Conservation (phyloP, 1,140 invertebrate species). For the Drosophila cardini region DNA sequence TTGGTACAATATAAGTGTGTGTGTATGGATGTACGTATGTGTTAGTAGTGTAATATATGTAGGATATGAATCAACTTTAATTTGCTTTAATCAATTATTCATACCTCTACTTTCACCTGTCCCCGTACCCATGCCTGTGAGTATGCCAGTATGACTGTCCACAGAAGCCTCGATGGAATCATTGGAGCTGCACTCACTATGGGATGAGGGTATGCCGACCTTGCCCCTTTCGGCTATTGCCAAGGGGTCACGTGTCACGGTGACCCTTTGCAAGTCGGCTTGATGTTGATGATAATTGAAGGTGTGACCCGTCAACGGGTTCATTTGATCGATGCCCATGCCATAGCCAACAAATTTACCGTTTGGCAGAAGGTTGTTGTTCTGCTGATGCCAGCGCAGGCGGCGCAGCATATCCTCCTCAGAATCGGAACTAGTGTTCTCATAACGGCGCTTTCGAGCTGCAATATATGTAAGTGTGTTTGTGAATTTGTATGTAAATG, state of each 20-base stretch:
- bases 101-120: conserved; percentile 83
- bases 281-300: conserved; percentile 78
- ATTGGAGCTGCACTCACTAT: conserved; percentile 84
- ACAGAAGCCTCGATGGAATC: conserved; percentile 82
- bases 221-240: conserved; percentile 83
- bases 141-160: conserved; percentile 80
- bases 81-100: conserved; percentile 16
- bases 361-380: conserved; percentile 55
- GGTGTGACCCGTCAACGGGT: conserved; percentile 68
- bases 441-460: conserved; percentile 81
- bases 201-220: conserved; percentile 83
- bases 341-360: conserved; percentile 74
- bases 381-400: conserved; percentile 85
- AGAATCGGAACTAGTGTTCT: conserved; percentile 90
- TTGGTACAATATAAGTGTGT: background rate
- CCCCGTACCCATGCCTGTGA: conserved; percentile 14
- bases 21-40: too few relatives aligned
- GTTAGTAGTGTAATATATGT: background rate
- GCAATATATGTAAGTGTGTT: background rate
- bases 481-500: background rate
- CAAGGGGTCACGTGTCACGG: conserved; percentile 78
- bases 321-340: conserved; percentile 65
- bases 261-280: conserved; percentile 75
- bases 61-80: conserved; percentile 4
- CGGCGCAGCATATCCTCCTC: conserved; percentile 90